Evolutionary conservation across 2,113 vertebrate species (phyloP).

Genomic region (Heterotis niloticus): DNA sequence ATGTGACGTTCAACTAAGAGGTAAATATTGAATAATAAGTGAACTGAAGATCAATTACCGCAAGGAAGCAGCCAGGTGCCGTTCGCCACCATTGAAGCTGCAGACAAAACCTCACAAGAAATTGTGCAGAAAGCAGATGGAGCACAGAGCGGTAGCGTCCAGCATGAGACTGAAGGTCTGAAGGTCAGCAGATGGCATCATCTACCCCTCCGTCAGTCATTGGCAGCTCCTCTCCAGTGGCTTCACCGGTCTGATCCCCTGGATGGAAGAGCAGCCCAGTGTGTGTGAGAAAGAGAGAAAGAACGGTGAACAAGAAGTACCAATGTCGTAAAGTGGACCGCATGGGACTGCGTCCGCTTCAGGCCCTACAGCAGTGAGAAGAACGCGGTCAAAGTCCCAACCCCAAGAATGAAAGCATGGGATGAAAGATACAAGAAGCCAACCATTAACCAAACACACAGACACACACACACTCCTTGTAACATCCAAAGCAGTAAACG

Average conservation of each 20-base stretch:
- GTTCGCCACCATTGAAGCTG: constrained; percentile 49
- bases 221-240: too few species aligned
- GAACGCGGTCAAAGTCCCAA: background rate
- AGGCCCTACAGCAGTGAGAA: background rate
- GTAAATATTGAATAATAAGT: background rate
- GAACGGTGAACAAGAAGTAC: background rate
- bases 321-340: background rate
- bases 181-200: too few species aligned
- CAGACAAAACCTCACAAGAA: too few species aligned
- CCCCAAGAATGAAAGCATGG: background rate
- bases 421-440: background rate
- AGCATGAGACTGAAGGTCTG: constrained; percentile 32
- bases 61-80: constrained; percentile 74
- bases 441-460: too few species aligned
- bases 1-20: background rate
- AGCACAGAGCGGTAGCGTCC: constrained; percentile 60
- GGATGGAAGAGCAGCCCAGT: too few species aligned
- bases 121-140: constrained; percentile 48
- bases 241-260: too few species aligned
- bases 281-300: background rate
- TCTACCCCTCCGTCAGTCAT: too few species aligned
- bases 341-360: background rate
- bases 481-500: too few species aligned
- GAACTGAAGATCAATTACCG: background rate
- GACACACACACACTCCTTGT: too few species aligned